A percentile compares a stretch with the other conserved stretches of the same genome.
These are phyloP conservation scores for Ciona savignyi DNA, from an alignment of 23 tunicate genomes.

Conservation along the genomic window DNA sequence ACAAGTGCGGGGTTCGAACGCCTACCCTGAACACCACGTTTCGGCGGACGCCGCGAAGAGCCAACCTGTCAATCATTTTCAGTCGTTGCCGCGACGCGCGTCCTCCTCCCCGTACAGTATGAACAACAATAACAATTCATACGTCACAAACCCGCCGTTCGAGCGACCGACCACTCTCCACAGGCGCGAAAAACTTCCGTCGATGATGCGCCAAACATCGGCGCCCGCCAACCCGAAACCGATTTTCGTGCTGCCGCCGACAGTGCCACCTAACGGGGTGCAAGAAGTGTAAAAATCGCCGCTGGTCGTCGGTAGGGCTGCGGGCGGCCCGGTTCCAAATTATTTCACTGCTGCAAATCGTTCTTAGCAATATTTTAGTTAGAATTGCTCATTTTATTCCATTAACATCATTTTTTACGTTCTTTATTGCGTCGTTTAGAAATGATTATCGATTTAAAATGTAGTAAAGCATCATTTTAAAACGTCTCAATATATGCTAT, in stretches of 20 bases:
- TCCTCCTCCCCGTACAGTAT: slow-evolving; percentile 29
- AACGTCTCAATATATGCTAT: too few relatives aligned
- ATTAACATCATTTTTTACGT: neutral
- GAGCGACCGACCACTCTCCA: slow-evolving; percentile 22
- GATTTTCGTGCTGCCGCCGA: slow-evolving; percentile 3
- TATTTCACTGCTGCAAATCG: slow-evolving; percentile 5
- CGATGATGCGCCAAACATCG: slow-evolving; percentile 30
- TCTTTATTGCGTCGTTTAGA: neutral
- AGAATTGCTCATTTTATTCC: too few relatives aligned
- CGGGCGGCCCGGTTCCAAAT: neutral
- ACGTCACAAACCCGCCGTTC: slow-evolving; percentile 2
- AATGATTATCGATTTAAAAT: neutral
- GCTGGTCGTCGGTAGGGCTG: neutral
- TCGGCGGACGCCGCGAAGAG: neutral
- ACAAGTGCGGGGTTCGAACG: slow-evolving; percentile 17
- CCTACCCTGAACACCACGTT: neutral
- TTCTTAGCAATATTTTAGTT: neutral
- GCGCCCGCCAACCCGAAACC: slow-evolving; percentile 21
- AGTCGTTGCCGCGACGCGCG: slow-evolving; percentile 39
- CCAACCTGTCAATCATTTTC: slow-evolving; percentile 39
- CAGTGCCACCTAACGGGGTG: slow-evolving; percentile 8
- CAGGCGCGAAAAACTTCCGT: slow-evolving; percentile 33
- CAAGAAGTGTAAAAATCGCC: neutral
- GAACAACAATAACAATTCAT: slow-evolving; percentile 24
- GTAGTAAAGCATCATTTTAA: too few relatives aligned